phyloP scores from a whole-genome alignment of 2,797 vertebrate genomes.

The Enteromius mattozi region DNA sequence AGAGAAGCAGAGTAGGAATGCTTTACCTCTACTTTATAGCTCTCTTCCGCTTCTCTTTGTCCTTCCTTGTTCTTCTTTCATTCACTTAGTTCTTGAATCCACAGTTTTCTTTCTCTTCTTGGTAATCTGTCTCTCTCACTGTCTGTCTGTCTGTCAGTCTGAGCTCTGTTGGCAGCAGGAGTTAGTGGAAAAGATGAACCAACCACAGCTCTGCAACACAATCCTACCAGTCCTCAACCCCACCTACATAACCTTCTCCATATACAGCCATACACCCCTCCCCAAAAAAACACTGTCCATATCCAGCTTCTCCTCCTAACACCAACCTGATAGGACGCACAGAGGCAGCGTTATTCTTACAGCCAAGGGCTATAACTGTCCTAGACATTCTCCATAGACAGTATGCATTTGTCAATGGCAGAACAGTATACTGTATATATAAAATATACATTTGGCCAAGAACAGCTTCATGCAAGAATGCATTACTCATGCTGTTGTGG shows the following conservation, averaged over 20 bases:
- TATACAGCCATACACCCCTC: slow-evolving; percentile 64
- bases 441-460: background rate
- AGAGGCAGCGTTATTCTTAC: slow-evolving; percentile 40
- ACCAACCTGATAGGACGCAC: slow-evolving; percentile 47
- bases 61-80: slow-evolving; percentile 54
- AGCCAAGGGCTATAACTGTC: slow-evolving; percentile 5
- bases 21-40: slow-evolving; percentile 65
- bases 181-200: slow-evolving; percentile 51
- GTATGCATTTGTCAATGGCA: background rate
- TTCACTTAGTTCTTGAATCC: slow-evolving; percentile 52
- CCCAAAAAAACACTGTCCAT: slow-evolving; percentile 74
- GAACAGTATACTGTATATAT: background rate
- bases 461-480: background rate
- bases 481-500: background rate
- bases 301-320: slow-evolving; percentile 59
- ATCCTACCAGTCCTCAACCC: slow-evolving; percentile 38
- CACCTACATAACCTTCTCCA: slow-evolving; percentile 57
- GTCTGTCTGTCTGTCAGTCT: slow-evolving; percentile 67
- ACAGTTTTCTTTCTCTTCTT: slow-evolving; percentile 57
- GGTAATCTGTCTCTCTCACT: slow-evolving; percentile 57
- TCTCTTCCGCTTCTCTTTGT: slow-evolving; percentile 44
- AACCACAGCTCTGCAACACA: slow-evolving; percentile 63
- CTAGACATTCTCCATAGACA: background rate
- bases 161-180: slow-evolving; percentile 49
- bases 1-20: slow-evolving; percentile 15